These are phyloP conservation scores for Gadopsis bispinosus DNA, from an alignment of 2,797 vertebrate genomes.

Conservation along the genomic window DNA sequence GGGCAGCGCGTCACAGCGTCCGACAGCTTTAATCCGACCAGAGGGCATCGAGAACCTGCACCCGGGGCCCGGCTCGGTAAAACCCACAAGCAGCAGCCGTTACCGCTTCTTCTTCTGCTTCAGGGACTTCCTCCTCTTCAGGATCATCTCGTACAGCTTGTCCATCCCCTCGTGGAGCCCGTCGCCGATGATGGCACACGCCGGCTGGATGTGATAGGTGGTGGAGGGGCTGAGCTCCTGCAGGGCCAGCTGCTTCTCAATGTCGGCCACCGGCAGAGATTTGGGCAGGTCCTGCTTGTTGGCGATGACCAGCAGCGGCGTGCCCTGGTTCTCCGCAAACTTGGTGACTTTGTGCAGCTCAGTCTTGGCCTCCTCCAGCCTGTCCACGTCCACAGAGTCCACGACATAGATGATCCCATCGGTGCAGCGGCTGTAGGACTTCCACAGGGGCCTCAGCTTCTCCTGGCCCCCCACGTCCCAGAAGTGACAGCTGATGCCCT, in stretches of 20 bases:
- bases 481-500: constrained; percentile 98
- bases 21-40: constrained; percentile 60
- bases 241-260: constrained; percentile 96
- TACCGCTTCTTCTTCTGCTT: constrained; percentile 93
- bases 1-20: constrained; percentile 40
- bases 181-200: constrained; percentile 97
- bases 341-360: constrained; percentile 98
- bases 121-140: constrained; percentile 93
- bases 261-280: constrained; percentile 92
- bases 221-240: constrained; percentile 94
- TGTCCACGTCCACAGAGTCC: constrained; percentile 96
- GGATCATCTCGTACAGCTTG: constrained; percentile 97
- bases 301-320: constrained; percentile 96
- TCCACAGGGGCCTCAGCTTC: constrained; percentile 97
- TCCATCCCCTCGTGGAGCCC: constrained; percentile 98
- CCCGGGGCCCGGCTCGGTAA: too few species aligned
- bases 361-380: constrained; percentile 94
- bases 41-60: neutral
- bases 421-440: constrained; percentile 98
- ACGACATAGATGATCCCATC: constrained; percentile 98
- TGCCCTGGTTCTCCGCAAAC: constrained; percentile 97
- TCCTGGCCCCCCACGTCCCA: constrained; percentile 98
- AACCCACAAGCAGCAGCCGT: constrained; percentile 6
- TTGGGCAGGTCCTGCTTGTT: constrained; percentile 98
- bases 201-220: constrained; percentile 95